phyloP scores from a whole-genome alignment of 2,888 invertebrate genomes.

The Thyatira batis region DNA sequence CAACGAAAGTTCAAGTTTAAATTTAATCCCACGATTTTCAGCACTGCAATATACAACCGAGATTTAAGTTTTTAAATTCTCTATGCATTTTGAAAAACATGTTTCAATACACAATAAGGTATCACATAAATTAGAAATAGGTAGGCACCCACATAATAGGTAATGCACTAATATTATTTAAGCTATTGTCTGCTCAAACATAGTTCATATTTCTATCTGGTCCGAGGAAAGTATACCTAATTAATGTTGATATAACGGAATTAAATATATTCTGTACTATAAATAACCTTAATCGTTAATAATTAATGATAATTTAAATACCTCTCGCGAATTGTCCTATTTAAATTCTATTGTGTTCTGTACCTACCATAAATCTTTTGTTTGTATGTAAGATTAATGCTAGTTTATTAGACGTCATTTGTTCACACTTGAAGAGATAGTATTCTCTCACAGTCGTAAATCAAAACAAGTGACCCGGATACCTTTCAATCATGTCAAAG shows the following conservation, averaged over 20 bases:
- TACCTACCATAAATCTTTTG: background rate
- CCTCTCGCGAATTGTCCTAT: background rate
- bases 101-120: no score
- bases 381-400: background rate
- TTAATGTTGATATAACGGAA: background rate
- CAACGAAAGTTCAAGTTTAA: no score
- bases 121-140: no score
- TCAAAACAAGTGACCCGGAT: background rate
- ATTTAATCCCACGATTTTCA: no score
- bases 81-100: no score
- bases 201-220: no score
- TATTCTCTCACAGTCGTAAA: background rate
- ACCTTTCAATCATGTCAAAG: background rate
- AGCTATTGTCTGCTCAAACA: no score
- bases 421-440: background rate
- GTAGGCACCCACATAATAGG: no score
- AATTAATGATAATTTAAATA: background rate
- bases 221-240: background rate
- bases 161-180: no score
- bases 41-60: no score
- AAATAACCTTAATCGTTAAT: background rate
- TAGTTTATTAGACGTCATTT: background rate
- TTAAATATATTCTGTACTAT: background rate
- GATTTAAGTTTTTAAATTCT: no score
- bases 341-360: background rate